Base-by-base conservation (phyloP, 2,797 vertebrate genomes). In the Calcarius lapponicus region DNA sequence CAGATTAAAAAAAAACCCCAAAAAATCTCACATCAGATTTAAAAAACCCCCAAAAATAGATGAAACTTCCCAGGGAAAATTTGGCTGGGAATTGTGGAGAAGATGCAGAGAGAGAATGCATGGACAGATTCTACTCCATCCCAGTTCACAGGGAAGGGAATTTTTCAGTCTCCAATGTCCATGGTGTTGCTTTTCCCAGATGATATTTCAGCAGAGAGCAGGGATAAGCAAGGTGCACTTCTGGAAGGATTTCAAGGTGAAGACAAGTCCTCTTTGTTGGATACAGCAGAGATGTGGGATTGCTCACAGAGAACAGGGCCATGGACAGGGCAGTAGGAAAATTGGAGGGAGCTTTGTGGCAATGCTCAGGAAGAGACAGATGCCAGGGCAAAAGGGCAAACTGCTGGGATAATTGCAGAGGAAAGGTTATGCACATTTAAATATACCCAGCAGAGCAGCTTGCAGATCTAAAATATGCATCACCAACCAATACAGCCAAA, bases 61-160 rank as follows among this genome's bases (percentile, higher is more conserved):
- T 51, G 28, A 90, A 65, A 84, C 72, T 94, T 94, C 90, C 76
- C 83, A 88, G 76, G 79, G 67, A 45, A 92, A 74, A 17, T 42
- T 90, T 76, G 34, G 16, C 69, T 40, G 24, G 56, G 45, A 85
- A 85, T 26, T 17, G 67, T 47, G 48, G 85, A 82, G 50, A 79
- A 73, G 67, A 47, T 32, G 51, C 50, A 66, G n/a, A 71, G 31
- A 43, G 29, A 75, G 18, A 61, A 67, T 18, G 9, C 8, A 16
- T 3, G 31, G n/a, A 29, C 11, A 28, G 25, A 51, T 17, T 80
- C 31, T 51, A 6, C 51, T 54, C 74, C 50, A 12, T 43, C 47
- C 21, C 1, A 3, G 4, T 20, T 50, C 28, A 62, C 6, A 89
- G 76, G 19, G 43, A 82, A 75, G 48, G 0, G 0, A 43, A 4